Conservation (phyloP, 2,888 invertebrate genomes). For the Lepidonotus clava region DNA sequence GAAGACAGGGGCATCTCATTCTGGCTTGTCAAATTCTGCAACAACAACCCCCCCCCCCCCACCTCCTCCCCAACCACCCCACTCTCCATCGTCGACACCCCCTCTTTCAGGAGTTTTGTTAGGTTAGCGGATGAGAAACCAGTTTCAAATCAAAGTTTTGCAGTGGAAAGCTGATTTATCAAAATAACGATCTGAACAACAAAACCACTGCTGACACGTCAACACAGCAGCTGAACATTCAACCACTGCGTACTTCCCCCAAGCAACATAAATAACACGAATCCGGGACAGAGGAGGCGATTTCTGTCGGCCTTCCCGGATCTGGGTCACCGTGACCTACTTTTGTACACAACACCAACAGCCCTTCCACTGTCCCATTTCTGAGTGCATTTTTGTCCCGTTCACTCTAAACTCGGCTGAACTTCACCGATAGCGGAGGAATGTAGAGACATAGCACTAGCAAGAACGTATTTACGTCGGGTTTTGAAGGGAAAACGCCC, state of each 20-base stretch:
- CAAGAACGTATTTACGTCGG: neutral
- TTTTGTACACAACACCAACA: slow-evolving; percentile 17
- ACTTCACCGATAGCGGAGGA: neutral
- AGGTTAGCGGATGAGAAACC: neutral
- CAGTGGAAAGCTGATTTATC: neutral
- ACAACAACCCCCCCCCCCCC: too few species aligned
- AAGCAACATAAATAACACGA: neutral
- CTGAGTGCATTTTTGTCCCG: neutral
- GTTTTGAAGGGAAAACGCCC: neutral
- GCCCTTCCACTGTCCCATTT: neutral
- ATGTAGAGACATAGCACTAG: neutral
- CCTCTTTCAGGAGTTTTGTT: too few species aligned
- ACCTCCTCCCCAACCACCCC: too few species aligned
- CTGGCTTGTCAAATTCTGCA: too few species aligned
- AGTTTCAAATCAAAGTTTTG: neutral
- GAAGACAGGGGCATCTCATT: too few species aligned
- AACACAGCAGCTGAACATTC: neutral
- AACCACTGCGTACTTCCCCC: neutral
- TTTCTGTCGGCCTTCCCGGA: neutral
- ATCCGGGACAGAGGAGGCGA: neutral
- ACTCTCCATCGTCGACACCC: too few species aligned
- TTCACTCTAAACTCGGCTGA: neutral
- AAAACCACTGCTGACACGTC: neutral
- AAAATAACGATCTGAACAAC: neutral
- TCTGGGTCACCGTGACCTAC: slow-evolving; percentile 17